Base-by-base conservation (phyloP, 2,797 vertebrate genomes). In the Poeciliopsis infans region DNA sequence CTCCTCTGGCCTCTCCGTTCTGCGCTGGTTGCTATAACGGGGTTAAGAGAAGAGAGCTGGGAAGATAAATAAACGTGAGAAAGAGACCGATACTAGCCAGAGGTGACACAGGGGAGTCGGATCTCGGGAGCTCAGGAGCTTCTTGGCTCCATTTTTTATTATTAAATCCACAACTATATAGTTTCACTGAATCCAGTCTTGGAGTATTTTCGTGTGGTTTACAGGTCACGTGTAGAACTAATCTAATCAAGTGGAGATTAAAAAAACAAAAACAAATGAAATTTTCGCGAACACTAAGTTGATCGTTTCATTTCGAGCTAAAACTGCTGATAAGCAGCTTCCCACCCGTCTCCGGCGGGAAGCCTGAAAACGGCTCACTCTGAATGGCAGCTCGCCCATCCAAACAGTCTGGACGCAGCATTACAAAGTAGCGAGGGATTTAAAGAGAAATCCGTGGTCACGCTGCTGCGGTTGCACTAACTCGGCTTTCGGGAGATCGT, bases 331-430 rank as follows among this genome's bases (percentile, higher is more conserved):
- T 46, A 59, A 66, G 4, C n/a, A 15, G 69, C 78, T 76, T 87
- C 85, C 85, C 81, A 86, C 79, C 79, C 82, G 57, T 31, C 5
- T 83, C 74, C 74, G 79, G 59, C 87, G 82, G 87, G 86, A 88
- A 83, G 82, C 64, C 43, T 20, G 23, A 47, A 74, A 74, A 79
- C 59, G 55, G 47, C 74, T 87, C 61, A 36, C 59, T 83, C 53
- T 82, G 69, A 25, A 76, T 83, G 88, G 88, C 79, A 85, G 69
- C 75, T 49, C 45, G 80, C 86, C 90, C 69, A 69, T 31, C 81
- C 88, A 59, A 91, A 91, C 86, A 91, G 87, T 82, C 85, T 86
- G 82, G 79, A 86, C 23, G 66, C 80, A 83, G 81, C 68, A 91
- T 88, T 86, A 82, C 64, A 80, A 79, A 86, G 36, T 59, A 74